Evolutionary conservation across 2,888 invertebrate species (phyloP).

Genomic region (Drosophila maculinotata): DNA sequence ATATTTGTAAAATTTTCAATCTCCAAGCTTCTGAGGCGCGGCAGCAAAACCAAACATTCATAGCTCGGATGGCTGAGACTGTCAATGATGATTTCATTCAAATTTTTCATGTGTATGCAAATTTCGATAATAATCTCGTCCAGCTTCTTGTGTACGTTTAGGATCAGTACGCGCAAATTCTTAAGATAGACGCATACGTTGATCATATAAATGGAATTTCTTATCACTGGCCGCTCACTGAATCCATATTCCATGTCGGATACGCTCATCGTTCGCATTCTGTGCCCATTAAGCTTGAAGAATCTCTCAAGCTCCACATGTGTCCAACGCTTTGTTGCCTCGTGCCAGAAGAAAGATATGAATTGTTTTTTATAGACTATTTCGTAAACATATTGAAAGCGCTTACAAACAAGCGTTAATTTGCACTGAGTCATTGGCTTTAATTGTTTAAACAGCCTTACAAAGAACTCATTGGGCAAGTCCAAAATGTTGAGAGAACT

Average conservation of each 20-base stretch:
- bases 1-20: conserved; percentile 28
- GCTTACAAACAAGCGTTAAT: conserved; percentile 22
- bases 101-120: conserved; percentile 14
- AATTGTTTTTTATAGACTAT: conserved; percentile 2
- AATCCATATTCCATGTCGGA: not conserved
- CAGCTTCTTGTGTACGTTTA: conserved; percentile 9
- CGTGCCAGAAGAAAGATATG: conserved; percentile 16
- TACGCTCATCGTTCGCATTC: conserved; percentile 15
- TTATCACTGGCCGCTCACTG: not conserved
- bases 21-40: conserved; percentile 20
- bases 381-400: conserved; percentile 27
- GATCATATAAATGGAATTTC: conserved; percentile 8
- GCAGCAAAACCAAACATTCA: conserved; percentile 23
- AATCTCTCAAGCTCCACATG: conserved; percentile 17
- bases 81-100: conserved; percentile 28
- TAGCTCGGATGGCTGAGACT: conserved; percentile 19
- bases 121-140: conserved; percentile 20
- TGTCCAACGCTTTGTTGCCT: conserved; percentile 12
- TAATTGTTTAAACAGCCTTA: conserved; percentile 15
- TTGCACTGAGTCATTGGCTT: conserved; percentile 27
- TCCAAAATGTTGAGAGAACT: conserved; percentile 10
- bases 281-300: conserved; percentile 36
- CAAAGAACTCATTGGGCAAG: conserved; percentile 32
- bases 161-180: conserved; percentile 22
- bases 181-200: conserved; percentile 16